Base-by-base conservation (phyloP, 2,888 invertebrate species). In the Diarsia rubi region DNA sequence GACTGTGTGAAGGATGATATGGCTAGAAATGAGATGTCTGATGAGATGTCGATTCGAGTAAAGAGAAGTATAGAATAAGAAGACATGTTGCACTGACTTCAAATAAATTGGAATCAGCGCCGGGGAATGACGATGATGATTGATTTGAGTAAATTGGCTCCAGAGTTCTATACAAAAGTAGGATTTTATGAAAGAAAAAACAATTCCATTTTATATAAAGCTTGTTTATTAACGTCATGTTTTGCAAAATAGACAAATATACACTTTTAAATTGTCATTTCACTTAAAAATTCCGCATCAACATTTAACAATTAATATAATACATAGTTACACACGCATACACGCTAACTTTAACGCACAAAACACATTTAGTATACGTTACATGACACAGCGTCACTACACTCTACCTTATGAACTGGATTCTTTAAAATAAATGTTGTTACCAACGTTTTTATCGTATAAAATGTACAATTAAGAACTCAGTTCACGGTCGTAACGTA, bases 241-340 rank as follows among this genome's bases (percentile, higher is more conserved):
- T 95, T 95, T 95, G 96, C 96, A 96, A 96, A 96, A 96, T 96
- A 96, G 96, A 96, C 95, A 96, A 95, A 96, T 96, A 95, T 96
- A 95, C 95, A 96, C 91, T 86, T 93, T 93, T 94, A 91, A 93
- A 94, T 93, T 92, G 93, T 94, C 93, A 90, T 92, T 94, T 93
- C 91, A 95, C 94, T 93, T 96, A 95, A 94, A 94, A 95, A 95
- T 92, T 94, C 92, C 95, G 93, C 93, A 90, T 94, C 92, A 96
- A 96, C 94, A 94, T 95, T 95, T 94, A 96, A 96, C 96, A 96
- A 94, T 95, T 90, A 89, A 87, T 93, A 93, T 93, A 88, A 90
- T 94, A 95, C 93, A 94, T 93, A 93, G 90, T 90, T 94, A 94
- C 93, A 94, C 91, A 92, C 90, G 88, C 89, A 86, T 90, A 89